Base-by-base conservation (phyloP, 1,140 invertebrate genomes). In the Lepidurus couesii region DNA sequence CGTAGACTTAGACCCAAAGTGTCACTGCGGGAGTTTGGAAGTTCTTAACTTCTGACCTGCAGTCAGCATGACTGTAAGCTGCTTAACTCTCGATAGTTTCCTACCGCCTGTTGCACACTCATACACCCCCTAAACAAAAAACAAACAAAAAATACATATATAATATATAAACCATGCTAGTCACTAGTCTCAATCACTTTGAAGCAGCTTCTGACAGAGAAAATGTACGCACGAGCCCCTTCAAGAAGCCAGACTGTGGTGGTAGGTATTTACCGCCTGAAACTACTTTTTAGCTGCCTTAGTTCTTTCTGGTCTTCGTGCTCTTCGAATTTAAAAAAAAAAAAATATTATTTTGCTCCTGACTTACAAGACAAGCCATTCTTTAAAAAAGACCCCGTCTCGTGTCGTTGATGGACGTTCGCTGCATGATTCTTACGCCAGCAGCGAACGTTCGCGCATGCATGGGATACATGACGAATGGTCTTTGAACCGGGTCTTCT, bases 41-140 rank as follows among this genome's bases (percentile, higher is more conserved):
- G 53, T 65, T 65, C 53, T 65, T 65, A 21, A 65, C 53, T 21
- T 4, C 34, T 34, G 34, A 34, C 53, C 21, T 65, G 53, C 53
- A 65, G 53, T 65, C 13, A 65, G 53, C 53, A 65, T 65, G 53
- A 65, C 53, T 65, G 53, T 65, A 65, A 65, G 53, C 53, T 65
- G 53, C 53, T 65, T 65, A 65, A 65, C 53, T 65, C 53, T 34
- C 53, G 6, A 13, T 65, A n/a, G 6, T 65, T 16, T 21, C 13
- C 21, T 16, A 65, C 53, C 13, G 53, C 21, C 53, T 21, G 21
- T 65, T 65, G 53, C 53, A 65, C 53, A 13, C 34, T 4, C 34
- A 34, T 34, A 34, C 34, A 34, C 4, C 16, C 53, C 21, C n/a
- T n/a, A 65, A 65, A 65, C 53, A 65, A 34, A 34, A 34, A 34